Evolutionary conservation across 1,140 invertebrate species (phyloP).

Genomic region (Mesaphorura yosii): DNA sequence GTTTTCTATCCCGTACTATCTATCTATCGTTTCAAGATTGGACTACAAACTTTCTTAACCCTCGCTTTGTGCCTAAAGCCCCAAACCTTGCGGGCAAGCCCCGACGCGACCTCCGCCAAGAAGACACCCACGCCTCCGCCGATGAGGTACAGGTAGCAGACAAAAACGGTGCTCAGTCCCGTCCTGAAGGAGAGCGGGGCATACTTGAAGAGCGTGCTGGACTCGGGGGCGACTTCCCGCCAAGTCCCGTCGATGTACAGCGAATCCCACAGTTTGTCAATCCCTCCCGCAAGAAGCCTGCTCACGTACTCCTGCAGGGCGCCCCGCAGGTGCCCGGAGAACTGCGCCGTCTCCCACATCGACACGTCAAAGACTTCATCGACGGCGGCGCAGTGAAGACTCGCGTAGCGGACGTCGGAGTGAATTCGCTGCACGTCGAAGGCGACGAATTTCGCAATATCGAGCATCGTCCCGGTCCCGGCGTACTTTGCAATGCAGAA

Average conservation of each 20-base stretch:
- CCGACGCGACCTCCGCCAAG: conserved; percentile 90
- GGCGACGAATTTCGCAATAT: conserved; percentile 88
- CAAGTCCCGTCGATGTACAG: too few relatives aligned
- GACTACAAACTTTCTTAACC: too few relatives aligned
- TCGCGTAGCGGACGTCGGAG: conserved; percentile 99
- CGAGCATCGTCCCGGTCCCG: conserved; percentile 70
- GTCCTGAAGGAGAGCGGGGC: too few relatives aligned
- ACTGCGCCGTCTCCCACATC: conserved; percentile 66
- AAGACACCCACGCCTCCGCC: conserved; percentile 99
- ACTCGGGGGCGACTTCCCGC: too few relatives aligned
- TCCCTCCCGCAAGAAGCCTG: conserved; percentile 96
- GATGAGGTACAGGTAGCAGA: conserved; percentile 86
- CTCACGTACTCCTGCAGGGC: conserved; percentile 94
- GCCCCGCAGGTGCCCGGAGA: too few relatives aligned
- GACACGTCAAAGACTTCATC: conserved; percentile 98
- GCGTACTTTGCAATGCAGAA: too few relatives aligned
- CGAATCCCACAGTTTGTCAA: too few relatives aligned
- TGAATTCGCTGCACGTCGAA: conserved; percentile 93
- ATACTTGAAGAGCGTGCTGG: too few relatives aligned
- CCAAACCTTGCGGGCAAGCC: conserved; percentile 93
- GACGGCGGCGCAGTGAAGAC: conserved; percentile 99
- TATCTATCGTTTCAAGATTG: too few relatives aligned
- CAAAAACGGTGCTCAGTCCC: too few relatives aligned
- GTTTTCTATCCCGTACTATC: too few relatives aligned
- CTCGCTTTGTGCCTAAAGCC: conserved; percentile 94